A percentile compares a stretch with the other conserved stretches of the same genome.
Evolutionary conservation across 2,888 invertebrate genomes (phyloP).

Genomic region (Crioceris asparagi): DNA sequence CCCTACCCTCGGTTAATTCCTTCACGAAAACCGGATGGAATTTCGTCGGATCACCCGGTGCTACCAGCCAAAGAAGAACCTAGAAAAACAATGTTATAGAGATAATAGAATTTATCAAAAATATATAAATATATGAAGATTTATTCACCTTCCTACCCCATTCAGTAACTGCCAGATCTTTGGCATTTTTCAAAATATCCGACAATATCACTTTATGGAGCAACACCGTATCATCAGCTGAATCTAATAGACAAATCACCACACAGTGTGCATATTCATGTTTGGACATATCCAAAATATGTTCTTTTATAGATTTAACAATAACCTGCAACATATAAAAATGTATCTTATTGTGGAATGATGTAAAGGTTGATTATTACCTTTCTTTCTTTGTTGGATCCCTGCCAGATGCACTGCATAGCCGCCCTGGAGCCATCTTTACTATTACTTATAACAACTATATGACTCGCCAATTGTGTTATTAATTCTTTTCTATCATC

Average conservation of each 20-base stretch:
- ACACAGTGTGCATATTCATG: constrained; percentile 84
- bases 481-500: constrained; percentile 68
- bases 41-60: constrained; percentile 65
- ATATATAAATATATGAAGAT: too few relatives aligned
- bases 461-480: constrained; percentile 54
- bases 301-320: constrained; percentile 79
- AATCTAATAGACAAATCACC: constrained; percentile 74
- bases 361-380: constrained; percentile 29
- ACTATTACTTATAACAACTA: constrained; percentile 60
- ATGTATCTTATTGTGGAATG: constrained; percentile 2
- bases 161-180: constrained; percentile 61
- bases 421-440: constrained; percentile 73
- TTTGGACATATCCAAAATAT: constrained; percentile 64
- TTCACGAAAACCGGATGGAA: constrained; percentile 75
- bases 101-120: too few relatives aligned
- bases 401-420: constrained; percentile 79
- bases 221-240: constrained; percentile 86
- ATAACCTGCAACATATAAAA: constrained; percentile 48
- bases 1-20: constrained; percentile 63
- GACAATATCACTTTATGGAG: constrained; percentile 71
- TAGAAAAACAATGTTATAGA: constrained; percentile 24
- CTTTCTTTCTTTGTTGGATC: constrained; percentile 68
- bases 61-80: constrained; percentile 74
- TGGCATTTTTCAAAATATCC: constrained; percentile 55
- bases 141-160: constrained; percentile 79